phyloP scores from a whole-genome alignment of 1,140 invertebrate species.

The Sycobia sp. region DNA sequence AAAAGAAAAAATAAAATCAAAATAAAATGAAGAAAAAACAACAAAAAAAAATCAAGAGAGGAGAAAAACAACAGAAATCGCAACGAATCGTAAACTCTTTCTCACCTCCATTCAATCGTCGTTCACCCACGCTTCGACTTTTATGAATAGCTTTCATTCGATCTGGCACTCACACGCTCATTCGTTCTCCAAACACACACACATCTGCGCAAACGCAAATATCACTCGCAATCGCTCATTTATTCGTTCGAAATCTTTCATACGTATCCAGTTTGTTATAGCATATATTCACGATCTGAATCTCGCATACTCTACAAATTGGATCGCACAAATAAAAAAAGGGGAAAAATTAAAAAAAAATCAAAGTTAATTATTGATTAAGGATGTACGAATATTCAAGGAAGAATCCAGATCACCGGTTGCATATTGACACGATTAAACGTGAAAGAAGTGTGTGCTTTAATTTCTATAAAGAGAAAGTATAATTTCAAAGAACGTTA shows the following conservation, averaged over 20 bases:
- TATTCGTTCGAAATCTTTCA: slow-evolving; percentile 37
- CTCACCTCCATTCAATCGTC: background rate
- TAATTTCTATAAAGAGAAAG: too few species aligned
- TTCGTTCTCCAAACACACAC: background rate
- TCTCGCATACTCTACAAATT: slow-evolving; percentile 60
- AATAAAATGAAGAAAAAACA: slow-evolving; percentile 25
- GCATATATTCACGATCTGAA: slow-evolving; percentile 55
- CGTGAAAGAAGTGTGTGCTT: too few species aligned
- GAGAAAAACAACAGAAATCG: slow-evolving; percentile 6
- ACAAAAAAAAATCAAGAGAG: background rate
- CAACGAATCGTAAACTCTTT: slow-evolving; percentile 2
- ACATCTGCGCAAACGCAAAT: too few species aligned
- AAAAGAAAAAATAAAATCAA: slow-evolving; percentile 35
- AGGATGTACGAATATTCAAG: slow-evolving; percentile 48
- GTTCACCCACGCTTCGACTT: background rate
- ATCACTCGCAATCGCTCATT: slow-evolving; percentile 26
- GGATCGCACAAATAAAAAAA: slow-evolving; percentile 52
- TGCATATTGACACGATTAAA: background rate
- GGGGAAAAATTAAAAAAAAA: too few species aligned
- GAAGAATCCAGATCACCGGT: background rate
- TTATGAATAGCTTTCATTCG: slow-evolving; percentile 13
- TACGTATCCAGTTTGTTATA: slow-evolving; percentile 53
- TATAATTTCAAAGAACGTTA: too few species aligned
- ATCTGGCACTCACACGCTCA: background rate
- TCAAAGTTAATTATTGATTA: slow-evolving; percentile 56